Conservation (phyloP, 2,797 vertebrate genomes). For the Delichon dasypus region DNA sequence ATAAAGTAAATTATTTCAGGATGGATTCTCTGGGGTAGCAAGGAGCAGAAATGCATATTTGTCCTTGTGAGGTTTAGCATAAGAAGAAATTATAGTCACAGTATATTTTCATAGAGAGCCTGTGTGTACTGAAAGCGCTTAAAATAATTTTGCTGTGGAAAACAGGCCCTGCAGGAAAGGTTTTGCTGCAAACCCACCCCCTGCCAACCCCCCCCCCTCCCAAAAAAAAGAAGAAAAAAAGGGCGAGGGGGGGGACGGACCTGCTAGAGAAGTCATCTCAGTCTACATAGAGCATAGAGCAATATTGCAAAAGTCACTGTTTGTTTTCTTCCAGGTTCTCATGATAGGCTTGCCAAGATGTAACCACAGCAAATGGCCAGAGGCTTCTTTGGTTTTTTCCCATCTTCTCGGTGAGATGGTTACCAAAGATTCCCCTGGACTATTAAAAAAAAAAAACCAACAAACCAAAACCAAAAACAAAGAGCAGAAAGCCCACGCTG, state of each 20-base stretch:
- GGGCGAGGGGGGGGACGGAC: not conserved
- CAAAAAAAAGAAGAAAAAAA: too few relatives aligned
- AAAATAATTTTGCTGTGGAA: not conserved
- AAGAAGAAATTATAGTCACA: not conserved
- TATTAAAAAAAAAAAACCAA: not conserved
- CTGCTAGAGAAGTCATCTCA: not conserved
- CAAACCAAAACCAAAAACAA: not conserved
- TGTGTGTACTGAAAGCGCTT: not conserved
- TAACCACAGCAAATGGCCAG: not conserved
- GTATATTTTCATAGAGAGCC: not conserved
- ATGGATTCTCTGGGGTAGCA: not conserved
- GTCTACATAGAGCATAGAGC: not conserved
- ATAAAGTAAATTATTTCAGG: constrained; percentile 28
- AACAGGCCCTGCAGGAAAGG: not conserved
- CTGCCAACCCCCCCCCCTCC: too few relatives aligned
- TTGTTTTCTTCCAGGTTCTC: constrained; percentile 4
- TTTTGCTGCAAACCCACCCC: not conserved
- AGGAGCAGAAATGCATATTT: not conserved
- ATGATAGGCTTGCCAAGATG: not conserved
- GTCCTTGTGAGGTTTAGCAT: not conserved
- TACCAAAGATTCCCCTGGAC: constrained; percentile 7
- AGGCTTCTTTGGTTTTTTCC: not conserved
- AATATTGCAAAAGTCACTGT: not conserved
- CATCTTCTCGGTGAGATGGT: not conserved
- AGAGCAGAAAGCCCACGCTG: not conserved